A percentile compares a stretch with the other conserved stretches of the same genome.
Conservation (phyloP, 2,113 vertebrate genomes). For the Pao palembangensis region DNA sequence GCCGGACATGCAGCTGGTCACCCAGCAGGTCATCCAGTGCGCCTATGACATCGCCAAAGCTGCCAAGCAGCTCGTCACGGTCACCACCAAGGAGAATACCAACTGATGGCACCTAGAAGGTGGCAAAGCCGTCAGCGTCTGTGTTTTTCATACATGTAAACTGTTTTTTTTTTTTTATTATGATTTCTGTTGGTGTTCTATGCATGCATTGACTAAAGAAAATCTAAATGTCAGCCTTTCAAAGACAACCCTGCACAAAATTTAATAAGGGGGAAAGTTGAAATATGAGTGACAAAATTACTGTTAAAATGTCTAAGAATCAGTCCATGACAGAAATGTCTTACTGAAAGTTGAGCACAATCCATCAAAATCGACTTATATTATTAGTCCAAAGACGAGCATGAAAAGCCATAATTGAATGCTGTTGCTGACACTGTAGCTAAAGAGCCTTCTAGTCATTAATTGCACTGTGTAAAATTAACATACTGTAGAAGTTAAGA, state of each 20-base stretch:
- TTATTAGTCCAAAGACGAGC: constrained; percentile 36
- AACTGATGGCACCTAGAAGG: constrained; percentile 73
- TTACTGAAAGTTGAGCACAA: constrained; percentile 12
- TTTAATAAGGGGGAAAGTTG: constrained; percentile 26
- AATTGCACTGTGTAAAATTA: constrained; percentile 32
- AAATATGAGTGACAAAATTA: no score
- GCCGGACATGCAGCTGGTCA: constrained; percentile 90
- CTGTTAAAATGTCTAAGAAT: constrained; percentile 12
- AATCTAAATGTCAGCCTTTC: no score
- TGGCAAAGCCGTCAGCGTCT: constrained; percentile 48
- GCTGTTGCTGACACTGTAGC: constrained; percentile 25
- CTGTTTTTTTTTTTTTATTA: constrained; percentile 24
- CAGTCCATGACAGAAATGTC: constrained; percentile 2
- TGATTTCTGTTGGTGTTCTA: constrained; percentile 81
- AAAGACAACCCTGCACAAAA: constrained; percentile 18
- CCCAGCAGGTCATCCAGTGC: constrained; percentile 98
- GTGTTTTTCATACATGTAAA: constrained; percentile 26
- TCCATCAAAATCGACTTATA: constrained; percentile 6
- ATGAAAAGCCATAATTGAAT: constrained; percentile 42
- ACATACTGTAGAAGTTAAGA: constrained; percentile 17
- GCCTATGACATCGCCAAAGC: constrained; percentile 99
- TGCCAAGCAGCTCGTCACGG: constrained; percentile 95
- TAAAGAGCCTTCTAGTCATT: constrained; percentile 36
- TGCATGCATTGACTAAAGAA: constrained; percentile 73
- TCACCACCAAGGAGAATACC: constrained; percentile 98